Conservation (phyloP, 1,140 invertebrate genomes). For the Drosophila oshimai region DNA sequence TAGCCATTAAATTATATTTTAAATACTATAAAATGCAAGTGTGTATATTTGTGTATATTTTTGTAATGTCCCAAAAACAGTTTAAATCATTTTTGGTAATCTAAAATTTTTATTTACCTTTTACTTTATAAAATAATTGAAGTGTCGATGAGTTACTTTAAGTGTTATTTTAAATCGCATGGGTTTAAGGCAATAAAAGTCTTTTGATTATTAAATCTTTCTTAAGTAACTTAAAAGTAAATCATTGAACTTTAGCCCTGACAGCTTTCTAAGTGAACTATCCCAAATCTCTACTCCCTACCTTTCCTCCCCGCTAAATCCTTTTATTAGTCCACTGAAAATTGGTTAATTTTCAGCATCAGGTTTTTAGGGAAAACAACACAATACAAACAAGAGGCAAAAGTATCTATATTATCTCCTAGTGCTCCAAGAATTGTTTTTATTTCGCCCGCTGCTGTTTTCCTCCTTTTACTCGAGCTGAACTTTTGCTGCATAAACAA, state of each 20-base stretch:
- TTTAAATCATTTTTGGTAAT: too few species aligned
- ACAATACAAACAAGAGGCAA: slow-evolving; percentile 10
- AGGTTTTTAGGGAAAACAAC: background rate
- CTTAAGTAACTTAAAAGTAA: too few species aligned
- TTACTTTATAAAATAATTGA: too few species aligned
- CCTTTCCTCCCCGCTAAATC: background rate
- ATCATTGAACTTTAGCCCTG: too few species aligned
- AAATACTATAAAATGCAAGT: too few species aligned
- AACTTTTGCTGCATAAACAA: slow-evolving; percentile 60
- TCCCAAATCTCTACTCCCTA: background rate
- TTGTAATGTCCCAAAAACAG: too few species aligned
- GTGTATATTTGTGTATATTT: too few species aligned
- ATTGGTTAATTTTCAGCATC: slow-evolving; percentile 8
- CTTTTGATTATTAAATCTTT: too few species aligned
- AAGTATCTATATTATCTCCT: slow-evolving; percentile 30
- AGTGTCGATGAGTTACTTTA: too few species aligned
- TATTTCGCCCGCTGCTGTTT: slow-evolving; percentile 22
- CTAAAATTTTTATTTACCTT: too few species aligned
- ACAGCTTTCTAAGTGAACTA: background rate
- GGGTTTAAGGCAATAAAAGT: too few species aligned
- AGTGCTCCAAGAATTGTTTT: slow-evolving; percentile 16
- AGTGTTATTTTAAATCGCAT: too few species aligned
- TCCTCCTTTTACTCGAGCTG: background rate
- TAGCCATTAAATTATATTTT: background rate
- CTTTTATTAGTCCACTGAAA: slow-evolving; percentile 5